Evolutionary conservation across 2,113 vertebrate genomes (phyloP).

Genomic region (Prunella himalayana): DNA sequence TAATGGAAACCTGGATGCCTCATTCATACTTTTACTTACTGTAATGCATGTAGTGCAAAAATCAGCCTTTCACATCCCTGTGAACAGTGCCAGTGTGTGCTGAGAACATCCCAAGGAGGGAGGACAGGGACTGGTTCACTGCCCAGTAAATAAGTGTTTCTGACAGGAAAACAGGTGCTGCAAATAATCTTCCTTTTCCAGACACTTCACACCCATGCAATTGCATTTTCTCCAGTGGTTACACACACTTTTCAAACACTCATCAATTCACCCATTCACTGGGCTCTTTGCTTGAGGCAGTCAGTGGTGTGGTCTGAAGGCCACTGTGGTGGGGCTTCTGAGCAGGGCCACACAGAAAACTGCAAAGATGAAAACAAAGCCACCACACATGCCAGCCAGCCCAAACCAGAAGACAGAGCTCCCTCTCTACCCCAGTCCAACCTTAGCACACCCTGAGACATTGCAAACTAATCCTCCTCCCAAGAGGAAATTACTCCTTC

Average conservation of each 20-base stretch:
- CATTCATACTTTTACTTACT: background rate
- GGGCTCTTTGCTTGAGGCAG: background rate
- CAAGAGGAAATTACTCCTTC: background rate
- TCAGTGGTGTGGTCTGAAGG: background rate
- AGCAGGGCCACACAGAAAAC: background rate
- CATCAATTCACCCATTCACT: background rate
- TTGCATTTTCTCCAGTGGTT: background rate
- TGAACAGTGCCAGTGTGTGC: accelerated
- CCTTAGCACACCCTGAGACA: background rate
- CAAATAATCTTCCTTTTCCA: background rate
- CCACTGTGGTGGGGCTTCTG: background rate
- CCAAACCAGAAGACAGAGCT: background rate
- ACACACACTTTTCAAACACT: background rate
- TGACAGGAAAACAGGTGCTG: background rate
- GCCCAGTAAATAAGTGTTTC: background rate
- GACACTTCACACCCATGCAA: background rate
- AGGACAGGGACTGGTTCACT: background rate
- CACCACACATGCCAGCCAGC: accelerated
- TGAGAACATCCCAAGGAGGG: background rate
- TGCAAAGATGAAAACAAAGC: background rate
- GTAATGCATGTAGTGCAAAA: background rate
- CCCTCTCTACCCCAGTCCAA: background rate
- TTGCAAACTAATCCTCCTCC: background rate
- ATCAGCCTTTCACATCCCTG: background rate
- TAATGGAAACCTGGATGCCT: background rate